Conservation (phyloP, 30 jellyfish, hydroid and myxozoan species). For the Pseudorhiza aurosa region DNA sequence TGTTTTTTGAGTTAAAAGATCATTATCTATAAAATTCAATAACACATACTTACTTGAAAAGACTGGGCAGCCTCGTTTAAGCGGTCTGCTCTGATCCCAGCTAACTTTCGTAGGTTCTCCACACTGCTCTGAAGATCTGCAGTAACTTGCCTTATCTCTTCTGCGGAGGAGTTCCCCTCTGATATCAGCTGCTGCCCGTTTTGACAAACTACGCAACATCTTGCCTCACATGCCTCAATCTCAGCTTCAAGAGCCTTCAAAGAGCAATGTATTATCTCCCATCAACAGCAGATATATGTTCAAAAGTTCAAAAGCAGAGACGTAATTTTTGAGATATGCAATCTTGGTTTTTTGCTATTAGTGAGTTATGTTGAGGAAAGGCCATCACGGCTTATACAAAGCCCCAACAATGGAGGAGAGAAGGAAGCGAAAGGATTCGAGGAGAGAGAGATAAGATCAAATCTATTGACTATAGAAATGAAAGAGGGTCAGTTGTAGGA, state of each 20-base stretch:
- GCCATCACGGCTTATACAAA: too few relatives aligned
- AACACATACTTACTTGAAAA: constrained; percentile 76
- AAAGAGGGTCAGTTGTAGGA: too few relatives aligned
- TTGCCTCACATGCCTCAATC: constrained; percentile 56
- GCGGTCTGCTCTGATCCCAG: constrained; percentile 56
- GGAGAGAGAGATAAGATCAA: too few relatives aligned
- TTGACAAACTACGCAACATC: constrained; percentile 46
- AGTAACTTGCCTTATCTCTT: constrained; percentile 14
- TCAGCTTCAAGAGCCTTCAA: constrained; percentile 63
- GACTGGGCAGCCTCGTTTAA: constrained; percentile 73
- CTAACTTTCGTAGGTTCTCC: constrained; percentile 32
- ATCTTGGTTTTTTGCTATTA: too few relatives aligned
- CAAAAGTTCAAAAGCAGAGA: not conserved
- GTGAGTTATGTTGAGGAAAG: too few relatives aligned
- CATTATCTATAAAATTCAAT: too few relatives aligned
- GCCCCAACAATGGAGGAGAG: too few relatives aligned
- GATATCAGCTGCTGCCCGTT: constrained; percentile 22
- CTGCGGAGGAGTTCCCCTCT: constrained; percentile 25
- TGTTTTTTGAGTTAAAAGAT: too few relatives aligned
- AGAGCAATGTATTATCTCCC: too few relatives aligned
- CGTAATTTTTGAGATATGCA: too few relatives aligned
- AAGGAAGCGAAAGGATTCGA: too few relatives aligned
- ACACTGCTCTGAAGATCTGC: constrained; percentile 30
- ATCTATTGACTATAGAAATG: too few relatives aligned
- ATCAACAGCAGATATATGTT: not conserved